Conservation (phyloP, 2,888 invertebrate species). For the Carabus problematicus region DNA sequence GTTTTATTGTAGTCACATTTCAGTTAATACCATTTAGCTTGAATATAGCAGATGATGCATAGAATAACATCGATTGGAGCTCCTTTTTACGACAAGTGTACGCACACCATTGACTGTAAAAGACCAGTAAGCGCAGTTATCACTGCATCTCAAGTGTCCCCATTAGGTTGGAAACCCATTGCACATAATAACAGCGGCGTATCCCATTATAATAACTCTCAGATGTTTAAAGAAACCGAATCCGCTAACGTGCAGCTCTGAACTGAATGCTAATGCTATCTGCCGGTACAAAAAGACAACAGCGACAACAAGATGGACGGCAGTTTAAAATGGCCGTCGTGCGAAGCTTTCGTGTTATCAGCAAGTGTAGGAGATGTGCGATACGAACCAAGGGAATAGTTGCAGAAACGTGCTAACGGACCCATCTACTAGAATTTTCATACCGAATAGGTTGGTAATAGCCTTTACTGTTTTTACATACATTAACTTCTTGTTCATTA, state of each 20-base stretch:
- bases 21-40: too few relatives aligned
- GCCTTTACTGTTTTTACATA: too few relatives aligned
- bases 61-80: not conserved
- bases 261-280: slow-evolving; percentile 39
- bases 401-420: too few relatives aligned
- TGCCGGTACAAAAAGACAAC: slow-evolving; percentile 35
- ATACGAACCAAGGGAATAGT: too few relatives aligned
- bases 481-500: too few relatives aligned
- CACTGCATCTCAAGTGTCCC: slow-evolving; percentile 33
- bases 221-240: slow-evolving; percentile 37
- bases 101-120: not conserved
- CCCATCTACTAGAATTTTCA: too few relatives aligned
- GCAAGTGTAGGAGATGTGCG: not conserved
- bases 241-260: slow-evolving; percentile 4
- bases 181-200: slow-evolving; percentile 32
- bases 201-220: slow-evolving; percentile 37
- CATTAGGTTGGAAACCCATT: slow-evolving; percentile 30
- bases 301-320: slow-evolving; percentile 32
- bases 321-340: slow-evolving; percentile 38
- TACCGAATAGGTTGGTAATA: too few relatives aligned
- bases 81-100: not conserved
- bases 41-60: not conserved
- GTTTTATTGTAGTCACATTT: not conserved
- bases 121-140: slow-evolving; percentile 23
- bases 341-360: slow-evolving; percentile 9